Evolutionary conservation across 2,113 vertebrate genomes (phyloP).

Genomic region (Plestiodon gilberti): DNA sequence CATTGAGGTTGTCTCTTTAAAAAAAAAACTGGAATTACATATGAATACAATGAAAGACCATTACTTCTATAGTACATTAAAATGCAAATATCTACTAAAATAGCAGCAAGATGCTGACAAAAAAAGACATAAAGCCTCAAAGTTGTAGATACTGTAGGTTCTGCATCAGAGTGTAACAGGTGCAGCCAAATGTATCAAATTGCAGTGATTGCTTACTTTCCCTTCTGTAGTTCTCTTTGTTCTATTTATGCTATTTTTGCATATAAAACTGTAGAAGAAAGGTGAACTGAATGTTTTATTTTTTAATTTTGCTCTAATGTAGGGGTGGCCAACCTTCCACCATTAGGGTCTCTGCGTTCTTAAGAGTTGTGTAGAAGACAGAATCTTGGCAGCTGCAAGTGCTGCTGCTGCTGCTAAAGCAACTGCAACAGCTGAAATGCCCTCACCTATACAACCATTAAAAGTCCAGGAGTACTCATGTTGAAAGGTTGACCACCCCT

Average conservation of each 20-base stretch:
- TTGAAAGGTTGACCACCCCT: too few species aligned
- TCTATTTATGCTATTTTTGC: background rate
- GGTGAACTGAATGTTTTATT: background rate
- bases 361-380: too few species aligned
- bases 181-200: background rate
- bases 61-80: conserved; percentile 18
- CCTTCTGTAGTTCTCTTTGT: background rate
- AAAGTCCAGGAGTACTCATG: too few species aligned
- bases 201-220: background rate
- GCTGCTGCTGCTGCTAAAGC: too few species aligned
- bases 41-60: background rate
- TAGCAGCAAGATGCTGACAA: background rate
- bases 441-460: too few species aligned
- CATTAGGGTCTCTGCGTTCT: background rate
- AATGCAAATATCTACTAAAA: background rate
- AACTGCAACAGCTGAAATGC: too few species aligned
- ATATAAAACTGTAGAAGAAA: background rate
- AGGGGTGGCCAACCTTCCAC: too few species aligned
- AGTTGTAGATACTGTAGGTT: background rate
- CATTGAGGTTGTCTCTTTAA: background rate
- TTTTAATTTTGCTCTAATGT: too few species aligned
- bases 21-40: conserved; percentile 13
- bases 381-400: too few species aligned
- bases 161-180: background rate
- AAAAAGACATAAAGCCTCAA: background rate